Base-by-base conservation (phyloP, 2,888 invertebrate genomes). In the Clanis bilineata region DNA sequence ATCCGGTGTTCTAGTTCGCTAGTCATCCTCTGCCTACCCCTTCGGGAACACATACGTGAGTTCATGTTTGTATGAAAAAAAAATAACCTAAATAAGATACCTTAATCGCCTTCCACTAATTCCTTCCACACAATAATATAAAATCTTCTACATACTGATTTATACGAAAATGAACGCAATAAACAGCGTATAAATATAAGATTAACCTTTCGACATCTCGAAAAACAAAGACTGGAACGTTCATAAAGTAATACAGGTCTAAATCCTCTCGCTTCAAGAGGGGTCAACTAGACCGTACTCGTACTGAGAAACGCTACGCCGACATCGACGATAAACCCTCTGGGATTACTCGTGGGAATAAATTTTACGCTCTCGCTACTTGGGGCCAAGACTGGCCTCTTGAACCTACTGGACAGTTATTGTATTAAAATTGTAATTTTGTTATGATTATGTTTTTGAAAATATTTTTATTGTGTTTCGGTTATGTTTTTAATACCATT, bases 211-310 rank as follows among this genome's bases (percentile, higher is more conserved):
- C 28, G 0, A 51, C 25, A n/a, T 23, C 6, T 41, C 18, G 41
- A 45, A 45, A 12, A 45, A 10, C 5, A 25, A 2, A 25, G 45
- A 45, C 25, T 5, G n/a, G 45, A n/a, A n/a, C 22, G 45, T 23
- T 23, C 12, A 44, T 32, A 32, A 28, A 51, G 51, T 32, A 51
- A 51, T 51, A 51, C 51, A 51, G n/a, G 51, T 10, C 51, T 51
- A 32, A 51, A 51, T 28, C 51, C 51, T 36, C 25, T 36, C 25
- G 18, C 38, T n/a, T 22, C 18, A 57, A 38, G 45, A 47, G 32
- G 44, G 57, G 57, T 57, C 57, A 41, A 47, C 36, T 12, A 22
- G 10, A 57, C 44, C 38, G 57, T 28, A 22, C 57, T 36, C 44
- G 21, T 39, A 38, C 22, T 28, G 22, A 38, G 21, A 44, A 56